phyloP scores from a whole-genome alignment of 2,113 vertebrate genomes.

The Prolemur simus region DNA sequence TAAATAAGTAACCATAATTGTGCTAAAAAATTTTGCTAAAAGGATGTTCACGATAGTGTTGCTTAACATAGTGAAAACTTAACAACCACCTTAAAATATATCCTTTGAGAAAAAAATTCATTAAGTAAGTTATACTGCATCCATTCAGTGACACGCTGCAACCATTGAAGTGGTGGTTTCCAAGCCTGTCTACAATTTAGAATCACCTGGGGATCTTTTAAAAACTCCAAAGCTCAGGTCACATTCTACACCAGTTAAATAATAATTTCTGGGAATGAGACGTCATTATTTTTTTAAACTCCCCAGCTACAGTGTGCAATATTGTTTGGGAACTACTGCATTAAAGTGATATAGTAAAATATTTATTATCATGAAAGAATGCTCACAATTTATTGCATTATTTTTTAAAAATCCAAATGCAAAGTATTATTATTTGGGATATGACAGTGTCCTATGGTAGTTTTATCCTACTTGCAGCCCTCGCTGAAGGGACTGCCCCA shows the following conservation, averaged over 20 bases:
- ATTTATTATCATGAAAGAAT: not conserved
- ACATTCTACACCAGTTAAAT: not conserved
- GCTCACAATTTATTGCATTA: not conserved
- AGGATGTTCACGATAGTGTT: not conserved
- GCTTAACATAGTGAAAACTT: not conserved
- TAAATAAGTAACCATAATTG: not conserved
- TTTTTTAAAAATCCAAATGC: not conserved
- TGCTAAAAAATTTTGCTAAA: not conserved
- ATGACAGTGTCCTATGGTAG: not conserved
- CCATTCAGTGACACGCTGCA: not conserved
- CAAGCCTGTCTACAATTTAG: not conserved
- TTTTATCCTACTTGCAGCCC: not conserved
- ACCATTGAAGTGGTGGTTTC: not conserved
- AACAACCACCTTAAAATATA: not conserved
- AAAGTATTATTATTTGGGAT: not conserved
- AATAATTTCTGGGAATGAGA: not conserved
- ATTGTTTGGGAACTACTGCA: not conserved
- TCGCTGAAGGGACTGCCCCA: not conserved
- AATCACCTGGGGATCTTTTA: not conserved
- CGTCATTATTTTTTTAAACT: constrained; percentile 15
- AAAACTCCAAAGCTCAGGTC: not conserved
- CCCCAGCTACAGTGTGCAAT: not conserved
- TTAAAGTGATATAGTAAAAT: not conserved
- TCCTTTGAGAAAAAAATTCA: not conserved
- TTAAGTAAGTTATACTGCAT: not conserved